phyloP scores from a whole-genome alignment of 2,797 vertebrate genomes.

The Hippocampus kuda region DNA sequence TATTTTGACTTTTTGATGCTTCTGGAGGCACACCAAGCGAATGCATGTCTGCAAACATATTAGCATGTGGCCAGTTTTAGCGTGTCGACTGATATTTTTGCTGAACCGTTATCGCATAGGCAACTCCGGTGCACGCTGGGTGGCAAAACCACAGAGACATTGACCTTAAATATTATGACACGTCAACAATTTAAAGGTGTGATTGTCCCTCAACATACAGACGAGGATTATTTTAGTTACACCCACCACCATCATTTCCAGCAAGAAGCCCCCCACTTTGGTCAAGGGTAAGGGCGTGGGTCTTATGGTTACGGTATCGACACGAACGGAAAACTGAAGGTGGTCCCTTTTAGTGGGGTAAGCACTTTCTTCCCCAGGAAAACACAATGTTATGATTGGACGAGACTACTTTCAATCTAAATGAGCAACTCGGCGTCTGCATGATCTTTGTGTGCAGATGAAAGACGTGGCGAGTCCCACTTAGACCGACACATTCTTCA shows the following conservation, averaged over 20 bases:
- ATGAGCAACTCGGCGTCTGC: neutral
- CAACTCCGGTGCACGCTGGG: neutral
- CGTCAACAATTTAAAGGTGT: neutral
- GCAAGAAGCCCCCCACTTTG: neutral
- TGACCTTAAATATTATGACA: conserved; percentile 1
- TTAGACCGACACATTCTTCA: too few species aligned
- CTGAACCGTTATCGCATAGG: neutral
- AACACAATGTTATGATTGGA: neutral
- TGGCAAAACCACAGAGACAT: conserved; percentile 1
- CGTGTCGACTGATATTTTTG: neutral
- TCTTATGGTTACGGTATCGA: neutral
- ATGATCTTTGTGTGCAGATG: neutral
- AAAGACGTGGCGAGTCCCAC: neutral
- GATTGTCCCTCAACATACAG: conserved; percentile 2
- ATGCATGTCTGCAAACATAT: neutral
- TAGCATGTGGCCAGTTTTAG: neutral
- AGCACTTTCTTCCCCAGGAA: neutral
- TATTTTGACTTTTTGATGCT: neutral
- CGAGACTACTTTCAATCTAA: neutral
- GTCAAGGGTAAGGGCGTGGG: neutral
- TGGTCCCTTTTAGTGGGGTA: conserved; percentile 1
- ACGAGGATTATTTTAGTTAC: neutral
- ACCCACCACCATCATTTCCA: neutral
- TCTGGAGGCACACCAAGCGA: neutral
- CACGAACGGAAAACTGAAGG: neutral